Evolutionary conservation across 1,140 invertebrate species (phyloP).

Genomic region (Hydropsyche tenuis): DNA sequence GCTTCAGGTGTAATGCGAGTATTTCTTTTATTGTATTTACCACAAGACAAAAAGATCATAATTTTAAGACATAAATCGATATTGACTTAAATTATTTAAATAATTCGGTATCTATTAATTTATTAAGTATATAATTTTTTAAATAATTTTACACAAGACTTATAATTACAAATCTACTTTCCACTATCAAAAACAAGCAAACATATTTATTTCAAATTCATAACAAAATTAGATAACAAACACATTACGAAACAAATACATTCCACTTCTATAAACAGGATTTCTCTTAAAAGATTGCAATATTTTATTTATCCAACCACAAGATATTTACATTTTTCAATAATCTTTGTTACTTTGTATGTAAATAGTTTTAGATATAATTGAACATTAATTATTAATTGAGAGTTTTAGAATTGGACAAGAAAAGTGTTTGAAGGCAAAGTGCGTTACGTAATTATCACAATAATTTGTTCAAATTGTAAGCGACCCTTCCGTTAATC

Average conservation of each 20-base stretch:
- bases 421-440: slow-evolving; percentile 27
- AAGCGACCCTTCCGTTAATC: slow-evolving; percentile 5
- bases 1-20: background rate
- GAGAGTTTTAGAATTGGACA: slow-evolving; percentile 25
- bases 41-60: slow-evolving; percentile 46
- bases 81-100: slow-evolving; percentile 27
- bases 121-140: background rate
- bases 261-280: background rate
- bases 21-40: slow-evolving; percentile 20
- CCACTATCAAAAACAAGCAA: background rate
- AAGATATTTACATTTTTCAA: slow-evolving; percentile 29
- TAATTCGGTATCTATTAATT: slow-evolving; percentile 28
- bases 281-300: too few relatives aligned
- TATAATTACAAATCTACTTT: background rate
- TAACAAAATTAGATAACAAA: background rate
- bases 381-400: slow-evolving; percentile 12
- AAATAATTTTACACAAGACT: background rate
- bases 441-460: slow-evolving; percentile 29
- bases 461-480: slow-evolving; percentile 5
- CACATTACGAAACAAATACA: background rate
- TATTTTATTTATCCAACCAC: background rate
- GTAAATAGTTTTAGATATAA: background rate
- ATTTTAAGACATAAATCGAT: slow-evolving; percentile 43
- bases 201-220: background rate
- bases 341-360: background rate